These are phyloP conservation scores for Brenthis daphne DNA, from an alignment of 2,888 invertebrate genomes.

Conservation along the genomic window DNA sequence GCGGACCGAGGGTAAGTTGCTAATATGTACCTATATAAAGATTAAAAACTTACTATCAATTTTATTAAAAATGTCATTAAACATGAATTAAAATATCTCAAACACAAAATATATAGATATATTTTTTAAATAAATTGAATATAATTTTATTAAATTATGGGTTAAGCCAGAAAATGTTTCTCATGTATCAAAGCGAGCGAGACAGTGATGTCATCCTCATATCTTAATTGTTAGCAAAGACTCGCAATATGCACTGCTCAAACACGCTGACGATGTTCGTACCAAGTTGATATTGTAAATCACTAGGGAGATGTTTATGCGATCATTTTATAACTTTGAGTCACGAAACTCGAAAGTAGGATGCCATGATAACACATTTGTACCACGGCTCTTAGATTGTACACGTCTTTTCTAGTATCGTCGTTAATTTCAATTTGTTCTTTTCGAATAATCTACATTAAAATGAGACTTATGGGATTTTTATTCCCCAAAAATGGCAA, in stretches of 20 bases:
- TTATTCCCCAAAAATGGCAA: constrained; percentile 25
- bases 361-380: constrained; percentile 36
- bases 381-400: constrained; percentile 29
- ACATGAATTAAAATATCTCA: no score
- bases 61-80: no score
- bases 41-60: no score
- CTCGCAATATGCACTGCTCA: constrained; percentile 40
- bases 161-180: constrained; percentile 6
- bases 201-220: constrained; percentile 42
- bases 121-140: background rate
- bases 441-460: constrained; percentile 15
- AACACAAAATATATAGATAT: no score
- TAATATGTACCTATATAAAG: no score
- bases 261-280: constrained; percentile 38
- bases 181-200: constrained; percentile 25
- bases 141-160: background rate
- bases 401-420: constrained; percentile 17
- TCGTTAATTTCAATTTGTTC: constrained; percentile 20
- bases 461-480: constrained; percentile 23
- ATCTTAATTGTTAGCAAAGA: constrained; percentile 40
- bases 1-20: no score
- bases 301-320: constrained; percentile 34
- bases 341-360: constrained; percentile 29
- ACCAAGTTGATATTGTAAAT: constrained; percentile 38
- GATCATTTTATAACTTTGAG: constrained; percentile 31